Conservation (phyloP, 2,888 invertebrate genomes). For the Cremastinae sp. region DNA sequence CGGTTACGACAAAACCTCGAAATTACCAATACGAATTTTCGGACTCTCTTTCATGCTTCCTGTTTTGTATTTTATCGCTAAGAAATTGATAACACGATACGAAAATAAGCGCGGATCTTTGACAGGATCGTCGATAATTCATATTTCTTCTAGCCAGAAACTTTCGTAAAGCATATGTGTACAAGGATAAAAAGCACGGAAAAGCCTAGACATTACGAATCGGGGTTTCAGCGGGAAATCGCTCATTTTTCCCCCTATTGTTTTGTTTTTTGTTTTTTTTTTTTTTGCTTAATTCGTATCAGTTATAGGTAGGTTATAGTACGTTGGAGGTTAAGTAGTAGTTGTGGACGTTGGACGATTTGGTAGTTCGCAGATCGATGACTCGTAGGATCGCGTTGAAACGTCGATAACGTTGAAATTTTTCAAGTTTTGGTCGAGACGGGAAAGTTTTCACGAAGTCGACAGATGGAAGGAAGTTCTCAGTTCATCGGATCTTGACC, state of each 20-base stretch:
- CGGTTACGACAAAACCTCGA: background rate
- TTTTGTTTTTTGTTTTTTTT: slow-evolving; percentile 10
- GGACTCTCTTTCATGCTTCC: background rate
- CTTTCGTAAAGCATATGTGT: slow-evolving; percentile 1
- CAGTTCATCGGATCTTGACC: too few species aligned
- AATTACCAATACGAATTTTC: background rate
- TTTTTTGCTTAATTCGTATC: slow-evolving; percentile 35
- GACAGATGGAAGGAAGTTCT: background rate
- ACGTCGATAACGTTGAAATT: slow-evolving; percentile 57
- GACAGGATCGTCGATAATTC: slow-evolving; percentile 8
- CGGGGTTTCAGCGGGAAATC: background rate
- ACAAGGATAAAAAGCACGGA: background rate
- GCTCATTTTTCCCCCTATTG: background rate
- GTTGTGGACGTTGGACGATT: slow-evolving; percentile 47
- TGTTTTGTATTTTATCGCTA: too few species aligned
- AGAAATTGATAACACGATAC: background rate
- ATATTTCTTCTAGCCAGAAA: background rate
- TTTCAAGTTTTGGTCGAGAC: slow-evolving; percentile 41
- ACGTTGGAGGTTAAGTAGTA: slow-evolving; percentile 31
- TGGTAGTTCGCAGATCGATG: slow-evolving; percentile 40
- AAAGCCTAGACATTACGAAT: slow-evolving; percentile 12
- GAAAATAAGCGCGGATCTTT: background rate
- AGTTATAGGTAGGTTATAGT: slow-evolving; percentile 46
- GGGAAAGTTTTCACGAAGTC: background rate
- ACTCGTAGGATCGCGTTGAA: slow-evolving; percentile 46